Base-by-base conservation (phyloP, 2,113 vertebrate species). In the Mastomys natalensis region DNA sequence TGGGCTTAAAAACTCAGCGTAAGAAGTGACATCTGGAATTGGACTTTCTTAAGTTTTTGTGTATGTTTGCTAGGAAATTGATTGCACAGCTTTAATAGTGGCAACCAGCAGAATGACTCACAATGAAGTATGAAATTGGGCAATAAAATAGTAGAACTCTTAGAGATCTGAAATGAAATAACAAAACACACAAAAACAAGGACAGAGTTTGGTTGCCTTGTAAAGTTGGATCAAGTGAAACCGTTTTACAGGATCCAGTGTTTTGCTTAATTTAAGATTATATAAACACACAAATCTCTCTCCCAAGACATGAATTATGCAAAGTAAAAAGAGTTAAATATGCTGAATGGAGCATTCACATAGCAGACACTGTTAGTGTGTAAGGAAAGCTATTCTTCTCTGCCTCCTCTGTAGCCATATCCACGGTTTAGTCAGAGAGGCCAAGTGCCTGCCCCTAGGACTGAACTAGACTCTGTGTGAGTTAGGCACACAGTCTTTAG, bases 171-270 rank as follows among this genome's bases (percentile, higher is more conserved):
- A 95, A 95, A 88, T 90, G 31, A 93, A 90, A 86, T 77, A 94
- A 80, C 87, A 97, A 94, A 92, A 92, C 58, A 74, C 55, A 94
- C 34, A 89, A 94, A 96, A 92, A 96, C 62, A 93, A 93, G 43
- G 64, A 64, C 64, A 66, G 87, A 95, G 29, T 53, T 95, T 91
- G 72, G 76, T 94, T 97, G 94, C 48, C 29, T 85, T 91, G 10
- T 94, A 21, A 89, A 95, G 16, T 22, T 95, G 53, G 37, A 93
- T 92, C 73, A 93, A 92, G 76, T 81, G 76, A 94, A 95, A 96
- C 34, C 53, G 73, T 76, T 82, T 34, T 8, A 90, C 53, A 91
- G 10, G 48, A 87, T 87, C 31, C 51, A 90, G 40, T 31, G n/a
- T 68, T 77, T 95, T 94, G 45, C 66, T 91, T 85, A 90, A 92